phyloP scores from a whole-genome alignment of 2,113 vertebrate species.

The Megaleporinus macrocephalus region DNA sequence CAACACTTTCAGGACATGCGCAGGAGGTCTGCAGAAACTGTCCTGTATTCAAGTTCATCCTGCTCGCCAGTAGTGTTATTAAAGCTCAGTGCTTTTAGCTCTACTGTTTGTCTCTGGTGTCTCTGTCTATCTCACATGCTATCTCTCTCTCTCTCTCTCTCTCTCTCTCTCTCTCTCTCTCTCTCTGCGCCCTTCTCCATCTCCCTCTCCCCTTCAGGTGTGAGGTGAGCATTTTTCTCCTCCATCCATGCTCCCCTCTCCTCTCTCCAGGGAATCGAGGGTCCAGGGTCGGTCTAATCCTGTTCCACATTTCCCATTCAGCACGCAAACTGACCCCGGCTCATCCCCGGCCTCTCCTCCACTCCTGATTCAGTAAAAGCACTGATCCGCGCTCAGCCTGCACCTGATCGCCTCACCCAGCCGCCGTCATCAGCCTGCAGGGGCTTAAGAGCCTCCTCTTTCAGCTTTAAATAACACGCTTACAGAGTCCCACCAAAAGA shows the following conservation, averaged over 20 bases:
- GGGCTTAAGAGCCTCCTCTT: conserved; percentile 39
- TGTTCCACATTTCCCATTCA: conserved; percentile 38
- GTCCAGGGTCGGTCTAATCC: conserved; percentile 18
- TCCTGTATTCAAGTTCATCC: neutral
- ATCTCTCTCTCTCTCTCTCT: neutral
- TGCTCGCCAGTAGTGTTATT: neutral
- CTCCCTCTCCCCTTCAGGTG: neutral
- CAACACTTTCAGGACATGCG: too few species aligned
- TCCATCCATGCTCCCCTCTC: conserved; percentile 9
- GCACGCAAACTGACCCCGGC: neutral
- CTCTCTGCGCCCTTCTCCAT: neutral
- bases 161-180: neutral
- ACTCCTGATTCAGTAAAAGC: conserved; percentile 30
- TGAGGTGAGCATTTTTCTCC: neutral
- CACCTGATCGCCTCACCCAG: conserved; percentile 27
- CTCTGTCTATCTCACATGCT: neutral
- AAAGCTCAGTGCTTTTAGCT: conserved; percentile 12
- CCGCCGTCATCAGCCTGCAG: neutral
- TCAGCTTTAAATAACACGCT: conserved; percentile 51
- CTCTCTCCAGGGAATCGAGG: conserved; percentile 1
- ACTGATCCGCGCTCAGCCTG: neutral
- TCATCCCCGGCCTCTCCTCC: conserved; percentile 34
- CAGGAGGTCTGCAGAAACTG: too few species aligned
- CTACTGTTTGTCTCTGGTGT: neutral
- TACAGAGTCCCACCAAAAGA: conserved; percentile 45